Percentiles rank a stretch among this genome's conserved stretches.
Conservation (phyloP, 2,888 invertebrate genomes). For the Unio delphinus region DNA sequence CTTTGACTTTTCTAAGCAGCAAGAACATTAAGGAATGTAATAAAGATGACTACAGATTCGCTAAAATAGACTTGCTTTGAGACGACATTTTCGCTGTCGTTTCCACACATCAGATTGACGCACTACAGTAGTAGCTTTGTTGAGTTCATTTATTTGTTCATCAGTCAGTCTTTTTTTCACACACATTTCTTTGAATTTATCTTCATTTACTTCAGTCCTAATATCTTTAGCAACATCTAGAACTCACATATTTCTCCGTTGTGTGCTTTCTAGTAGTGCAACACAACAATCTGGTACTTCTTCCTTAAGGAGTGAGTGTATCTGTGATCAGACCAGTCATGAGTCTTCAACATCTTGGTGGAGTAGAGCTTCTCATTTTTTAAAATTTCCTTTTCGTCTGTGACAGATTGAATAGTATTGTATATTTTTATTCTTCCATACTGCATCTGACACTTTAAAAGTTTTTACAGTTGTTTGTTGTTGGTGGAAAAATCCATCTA, state of each 20-base stretch:
- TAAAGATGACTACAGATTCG: too few relatives aligned
- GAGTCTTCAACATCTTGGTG: conserved; percentile 4
- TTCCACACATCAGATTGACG: conserved; percentile 5
- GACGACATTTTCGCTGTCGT: conserved; percentile 7
- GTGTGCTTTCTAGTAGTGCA: neutral
- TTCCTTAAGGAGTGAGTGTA: conserved; percentile 6
- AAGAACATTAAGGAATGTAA: too few relatives aligned
- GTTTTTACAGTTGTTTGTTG: conserved; percentile 5
- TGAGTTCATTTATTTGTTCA: neutral
- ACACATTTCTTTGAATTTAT: neutral
- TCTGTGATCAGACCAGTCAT: neutral
- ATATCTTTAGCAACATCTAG: neutral
- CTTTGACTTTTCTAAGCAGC: too few relatives aligned
- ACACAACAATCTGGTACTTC: conserved; percentile 11
- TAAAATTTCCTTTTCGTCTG: neutral
- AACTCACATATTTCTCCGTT: neutral
- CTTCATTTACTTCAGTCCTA: too few relatives aligned
- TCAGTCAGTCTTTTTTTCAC: neutral
- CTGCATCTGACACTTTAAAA: neutral
- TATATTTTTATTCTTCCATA: conserved; percentile 13
- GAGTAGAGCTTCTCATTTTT: conserved; percentile 10
- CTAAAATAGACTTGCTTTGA: conserved; percentile 18
- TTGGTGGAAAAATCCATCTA: conserved; percentile 13
- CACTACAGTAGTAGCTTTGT: conserved; percentile 3
- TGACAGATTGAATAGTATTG: neutral